Evolutionary conservation across 2,797 vertebrate genomes (phyloP), one percentile per base, ranked within the genome.

Genomic region (Chromis chromis): DNA sequence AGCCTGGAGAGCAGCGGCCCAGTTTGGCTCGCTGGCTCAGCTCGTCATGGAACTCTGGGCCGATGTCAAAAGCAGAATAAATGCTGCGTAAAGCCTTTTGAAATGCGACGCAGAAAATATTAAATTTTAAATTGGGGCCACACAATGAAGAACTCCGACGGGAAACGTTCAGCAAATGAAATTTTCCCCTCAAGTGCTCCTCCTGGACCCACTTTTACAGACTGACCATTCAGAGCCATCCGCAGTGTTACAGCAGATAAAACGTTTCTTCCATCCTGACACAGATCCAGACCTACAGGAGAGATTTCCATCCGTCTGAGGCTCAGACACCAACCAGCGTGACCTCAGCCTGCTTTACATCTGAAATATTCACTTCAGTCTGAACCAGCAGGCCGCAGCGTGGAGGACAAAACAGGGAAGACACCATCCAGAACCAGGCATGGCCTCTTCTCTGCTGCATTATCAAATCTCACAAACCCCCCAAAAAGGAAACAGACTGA

Each of bases 41-140:
- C 55, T 56, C 56, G 54, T 76, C 78, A 31, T 56, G 65, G 52
- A 76, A 68, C 13, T 50, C 65, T 90, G 88, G 79, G 67, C 4
- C 48, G n/a, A 22, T 67, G 80, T 87, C 89, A 86, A 70, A 76
- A 73, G 52, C 70, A 79, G 78, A 79, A 39, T 65, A 78, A 84
- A 83, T 81, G 81, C 61, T 42, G 85, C 76, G 78, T 79, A 33
- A 84, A 54, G 48, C 19, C 70, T 44, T 84, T 83, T 87, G 78
- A 87, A 80, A 83, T 16, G 70, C 24, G 28, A 76, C 48, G 71
- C 21, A 66, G 71, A 83, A 75, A 76, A 76, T 65, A 56, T 81
- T 66, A 53, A 31, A 59, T 21, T 64, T 67, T 58, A 55, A 81
- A 79, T 66, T 61, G 61, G 81, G 82, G 82, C 84, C 81, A 79